Base-by-base conservation (phyloP, 2,113 vertebrate genomes). In the Hystrix cristata region DNA sequence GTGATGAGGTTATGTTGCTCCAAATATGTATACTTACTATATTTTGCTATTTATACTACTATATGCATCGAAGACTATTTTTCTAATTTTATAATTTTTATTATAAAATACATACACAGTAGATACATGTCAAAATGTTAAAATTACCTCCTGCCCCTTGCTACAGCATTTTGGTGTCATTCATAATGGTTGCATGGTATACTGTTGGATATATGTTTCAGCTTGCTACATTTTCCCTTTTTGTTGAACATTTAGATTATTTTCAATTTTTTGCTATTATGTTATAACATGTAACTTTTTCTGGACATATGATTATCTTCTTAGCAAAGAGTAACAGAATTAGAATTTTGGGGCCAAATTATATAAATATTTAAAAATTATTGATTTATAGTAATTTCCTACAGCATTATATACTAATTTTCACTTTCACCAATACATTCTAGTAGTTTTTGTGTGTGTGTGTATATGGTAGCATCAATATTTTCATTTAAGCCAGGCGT, bases 71-170 rank as follows among this genome's bases (percentile, higher is more conserved):
- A 21, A 78, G 51, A 21, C 79, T 11, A 93, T 85, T 79, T 82
- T 89, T 89, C 64, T 5, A 93, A 80, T 18, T 90, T 53, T 79
- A 23, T 79, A 48, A 53, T 69, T 62, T 89, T 95, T 92, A 71
- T 93, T 57, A 64, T 80, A 78, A 69, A 86, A 80, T 19, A 6
- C 29, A 71, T 21, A 60, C 38, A 85, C 62, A 92, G 69, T 85
- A 88, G 78, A 51, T 34, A 60, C 0, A 31, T 43, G 57, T 93
- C 31, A 38, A 57, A 60, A 51, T 43, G 25, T 59, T 92, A 67
- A 74, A 65, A 82, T 87, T 72, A 65, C 46, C 29, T 83, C 18
- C 31, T 78, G 13, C 67, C 53, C 10, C 21, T 8, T 29, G 62
- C 15, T 16, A 71, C 16, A 76, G 11, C 67, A 85, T 69, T 84